Conservation (phyloP, 1,140 invertebrate genomes). For the Caerostris darwini region DNA sequence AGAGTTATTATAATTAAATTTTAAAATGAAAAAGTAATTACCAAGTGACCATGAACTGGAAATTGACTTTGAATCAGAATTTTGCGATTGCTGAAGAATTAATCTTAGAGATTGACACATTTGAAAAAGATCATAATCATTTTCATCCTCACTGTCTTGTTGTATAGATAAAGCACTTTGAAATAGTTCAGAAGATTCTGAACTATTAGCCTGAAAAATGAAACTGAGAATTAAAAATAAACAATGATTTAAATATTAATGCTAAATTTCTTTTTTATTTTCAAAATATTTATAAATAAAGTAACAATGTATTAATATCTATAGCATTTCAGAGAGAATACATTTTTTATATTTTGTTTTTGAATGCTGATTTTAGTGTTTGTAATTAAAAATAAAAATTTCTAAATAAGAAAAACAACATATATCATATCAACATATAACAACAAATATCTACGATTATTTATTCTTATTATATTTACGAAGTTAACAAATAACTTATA, state of each 20-base stretch:
- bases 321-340: too few species aligned
- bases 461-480: too few species aligned
- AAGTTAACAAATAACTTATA: too few species aligned
- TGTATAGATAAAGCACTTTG: conserved; percentile 3
- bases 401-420: too few species aligned
- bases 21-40: not conserved
- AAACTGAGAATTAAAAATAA: not conserved
- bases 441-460: too few species aligned
- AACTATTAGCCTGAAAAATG: not conserved
- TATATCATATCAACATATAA: too few species aligned
- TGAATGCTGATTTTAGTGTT: too few species aligned
- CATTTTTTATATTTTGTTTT: too few species aligned
- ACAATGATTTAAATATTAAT: not conserved
- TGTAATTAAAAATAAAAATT: too few species aligned
- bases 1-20: not conserved
- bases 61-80: conserved; percentile 50
- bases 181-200: conserved; percentile 25
- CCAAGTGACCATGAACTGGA: conserved; percentile 57
- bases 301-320: too few species aligned
- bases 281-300: too few species aligned
- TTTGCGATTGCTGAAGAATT: conserved; percentile 59
- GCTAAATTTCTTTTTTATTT: too few species aligned
- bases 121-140: conserved; percentile 50
- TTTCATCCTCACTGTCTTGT: conserved; percentile 35
- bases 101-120: conserved; percentile 57